Conservation (phyloP, 2,797 vertebrate genomes). For the Atherinosoma microstoma region DNA sequence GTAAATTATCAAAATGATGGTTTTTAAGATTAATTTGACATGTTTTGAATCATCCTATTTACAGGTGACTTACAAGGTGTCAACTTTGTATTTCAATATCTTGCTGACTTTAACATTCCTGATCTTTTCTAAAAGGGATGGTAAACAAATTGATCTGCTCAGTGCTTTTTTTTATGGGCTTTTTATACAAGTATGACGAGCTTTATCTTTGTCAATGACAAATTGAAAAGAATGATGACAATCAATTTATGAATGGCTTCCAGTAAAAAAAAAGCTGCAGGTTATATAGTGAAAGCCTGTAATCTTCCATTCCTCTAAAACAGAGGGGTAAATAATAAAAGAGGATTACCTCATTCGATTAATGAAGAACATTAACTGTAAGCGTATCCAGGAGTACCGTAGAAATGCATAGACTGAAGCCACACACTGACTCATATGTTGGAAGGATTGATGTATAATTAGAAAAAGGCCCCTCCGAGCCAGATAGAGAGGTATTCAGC, state of each 20-base stretch:
- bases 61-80: too few relatives aligned
- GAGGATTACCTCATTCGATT: constrained; percentile 27
- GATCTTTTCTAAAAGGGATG: too few relatives aligned
- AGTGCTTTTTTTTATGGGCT: too few relatives aligned
- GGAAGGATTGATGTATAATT: constrained; percentile 58
- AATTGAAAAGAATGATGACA: neutral
- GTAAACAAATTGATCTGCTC: too few relatives aligned
- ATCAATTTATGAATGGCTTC: neutral
- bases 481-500: constrained; percentile 30
- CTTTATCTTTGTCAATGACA: neutral
- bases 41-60: too few relatives aligned
- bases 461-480: constrained; percentile 43
- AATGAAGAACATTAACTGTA: constrained; percentile 36
- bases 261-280: neutral
- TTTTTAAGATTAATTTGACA: too few relatives aligned
- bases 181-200: too few relatives aligned
- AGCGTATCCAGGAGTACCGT: constrained; percentile 42
- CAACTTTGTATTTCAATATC: too few relatives aligned
- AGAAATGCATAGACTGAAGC: constrained; percentile 28
- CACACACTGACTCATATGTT: constrained; percentile 54
- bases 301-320: constrained; percentile 10
- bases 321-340: constrained; percentile 13
- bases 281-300: constrained; percentile 2
- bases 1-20: too few relatives aligned
- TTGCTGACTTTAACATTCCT: too few relatives aligned